Percentiles rank a stretch among this genome's conserved stretches.
Evolutionary conservation across 2,113 vertebrate species (phyloP).

Genomic region (Pyxicephalus adspersus): DNA sequence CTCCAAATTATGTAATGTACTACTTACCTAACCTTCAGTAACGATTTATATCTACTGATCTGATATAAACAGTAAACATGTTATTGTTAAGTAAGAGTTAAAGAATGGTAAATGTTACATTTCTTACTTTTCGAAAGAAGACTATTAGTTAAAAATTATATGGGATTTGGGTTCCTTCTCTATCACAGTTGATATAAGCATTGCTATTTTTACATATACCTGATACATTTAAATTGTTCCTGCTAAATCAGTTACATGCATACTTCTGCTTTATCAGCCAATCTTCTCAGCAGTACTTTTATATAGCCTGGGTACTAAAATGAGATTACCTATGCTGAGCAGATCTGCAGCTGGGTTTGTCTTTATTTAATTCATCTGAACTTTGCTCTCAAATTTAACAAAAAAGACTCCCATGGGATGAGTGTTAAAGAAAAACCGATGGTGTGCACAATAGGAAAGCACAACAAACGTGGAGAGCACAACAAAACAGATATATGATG

Average conservation of each 20-base stretch:
- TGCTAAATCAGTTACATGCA: constrained; percentile 48
- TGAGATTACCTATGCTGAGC: constrained; percentile 51
- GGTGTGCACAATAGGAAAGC: constrained; percentile 48
- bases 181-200: constrained; percentile 39
- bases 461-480: constrained; percentile 28
- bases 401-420: constrained; percentile 52
- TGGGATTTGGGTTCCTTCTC: constrained; percentile 38
- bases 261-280: constrained; percentile 49
- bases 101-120: constrained; percentile 25
- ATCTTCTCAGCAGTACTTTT: constrained; percentile 51
- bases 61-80: neutral
- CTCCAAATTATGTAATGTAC: no score
- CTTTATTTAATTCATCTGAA: constrained; percentile 58
- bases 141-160: constrained; percentile 41
- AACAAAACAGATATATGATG: constrained; percentile 42
- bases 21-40: no score
- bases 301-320: constrained; percentile 52
- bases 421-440: constrained; percentile 46
- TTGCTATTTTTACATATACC: constrained; percentile 37
- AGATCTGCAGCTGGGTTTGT: constrained; percentile 53
- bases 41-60: no score
- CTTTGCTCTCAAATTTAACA: constrained; percentile 56
- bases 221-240: constrained; percentile 48
- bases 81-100: neutral
- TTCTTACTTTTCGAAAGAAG: constrained; percentile 10